Base-by-base conservation (phyloP, 2,113 vertebrate genomes). In the Peromyscus californicus region DNA sequence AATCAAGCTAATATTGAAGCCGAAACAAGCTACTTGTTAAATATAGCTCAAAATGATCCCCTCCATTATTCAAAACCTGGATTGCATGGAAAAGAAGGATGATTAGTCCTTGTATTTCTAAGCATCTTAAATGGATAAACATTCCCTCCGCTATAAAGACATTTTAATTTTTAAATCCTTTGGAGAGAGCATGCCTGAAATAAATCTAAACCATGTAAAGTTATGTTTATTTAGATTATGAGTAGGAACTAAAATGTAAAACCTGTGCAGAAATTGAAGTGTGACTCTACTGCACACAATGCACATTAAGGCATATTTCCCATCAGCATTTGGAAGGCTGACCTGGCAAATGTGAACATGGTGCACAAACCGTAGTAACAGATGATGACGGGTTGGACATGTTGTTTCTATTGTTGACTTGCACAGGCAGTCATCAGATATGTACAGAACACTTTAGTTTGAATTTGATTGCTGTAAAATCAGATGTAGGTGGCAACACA, bases 11-110 rank as follows among this genome's bases (percentile, higher is more conserved):
- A 99, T 99, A 99, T 98, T 96, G 96, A 98, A 98, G 98, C 98
- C 98, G 98, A 99, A 99, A 99, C 98, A 99, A 99, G 98, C 98
- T 98, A 98, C 98, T 99, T 99, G 99, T 99, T 99, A 99, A 99
- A 99, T 98, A 98, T 98, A 98, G 98, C 98, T 98, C 98, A 98
- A 98, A 98, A 98, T 97, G 96, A 98, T 99, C 97, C 93, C 98
- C 96, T 98, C 97, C 98, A 96, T 98, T 99, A 98, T 98, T 98
- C 98, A 97, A 96, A 98, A 98, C 97, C 98, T 98, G 97, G 98
- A 98, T 97, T 96, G 96, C 88, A 94, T 87, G 97, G 96, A 98
- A 98, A 98, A 98, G 98, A 97, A 98, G 97, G 96, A 98, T 97
- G 97, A 98, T 98, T 98, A 96, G 86, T 98, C 89, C 94, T 98